A percentile compares a stretch with the other conserved stretches of the same genome.
Evolutionary conservation across 2,888 invertebrate genomes (phyloP).

Genomic region (Lamellibrachia satsuma): DNA sequence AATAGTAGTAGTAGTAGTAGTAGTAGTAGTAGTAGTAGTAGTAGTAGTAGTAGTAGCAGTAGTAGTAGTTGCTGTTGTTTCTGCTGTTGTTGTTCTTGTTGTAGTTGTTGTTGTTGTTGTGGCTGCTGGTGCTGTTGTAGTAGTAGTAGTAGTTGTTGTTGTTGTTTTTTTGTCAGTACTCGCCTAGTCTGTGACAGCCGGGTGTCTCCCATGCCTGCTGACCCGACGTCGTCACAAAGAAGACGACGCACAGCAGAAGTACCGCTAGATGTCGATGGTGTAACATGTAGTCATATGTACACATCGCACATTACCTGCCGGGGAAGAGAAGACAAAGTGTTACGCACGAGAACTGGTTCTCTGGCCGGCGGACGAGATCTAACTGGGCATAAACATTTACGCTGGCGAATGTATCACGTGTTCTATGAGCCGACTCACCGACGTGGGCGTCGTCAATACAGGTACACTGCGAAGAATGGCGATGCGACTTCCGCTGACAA

Average conservation of each 20-base stretch:
- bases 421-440: background rate
- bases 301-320: background rate
- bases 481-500: background rate
- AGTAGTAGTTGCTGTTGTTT: no score
- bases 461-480: no score
- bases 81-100: no score
- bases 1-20: no score
- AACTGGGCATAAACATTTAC: background rate
- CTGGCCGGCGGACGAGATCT: background rate
- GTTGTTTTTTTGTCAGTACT: constrained; percentile 53
- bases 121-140: background rate
- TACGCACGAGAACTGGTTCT: background rate
- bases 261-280: background rate
- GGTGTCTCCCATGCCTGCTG: constrained; percentile 74
- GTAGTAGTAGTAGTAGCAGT: no score
- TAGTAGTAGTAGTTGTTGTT: background rate
- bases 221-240: constrained; percentile 26
- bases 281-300: constrained; percentile 7
- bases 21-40: no score
- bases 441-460: background rate
- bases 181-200: constrained; percentile 83
- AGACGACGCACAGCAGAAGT: constrained; percentile 19
- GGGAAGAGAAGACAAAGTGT: background rate
- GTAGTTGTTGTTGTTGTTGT: background rate
- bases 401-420: background rate